A percentile compares a stretch with the other conserved stretches of the same genome.
These are phyloP conservation scores for Esperia sulphurella DNA, from an alignment of 2,888 invertebrate species.

Conservation along the genomic window DNA sequence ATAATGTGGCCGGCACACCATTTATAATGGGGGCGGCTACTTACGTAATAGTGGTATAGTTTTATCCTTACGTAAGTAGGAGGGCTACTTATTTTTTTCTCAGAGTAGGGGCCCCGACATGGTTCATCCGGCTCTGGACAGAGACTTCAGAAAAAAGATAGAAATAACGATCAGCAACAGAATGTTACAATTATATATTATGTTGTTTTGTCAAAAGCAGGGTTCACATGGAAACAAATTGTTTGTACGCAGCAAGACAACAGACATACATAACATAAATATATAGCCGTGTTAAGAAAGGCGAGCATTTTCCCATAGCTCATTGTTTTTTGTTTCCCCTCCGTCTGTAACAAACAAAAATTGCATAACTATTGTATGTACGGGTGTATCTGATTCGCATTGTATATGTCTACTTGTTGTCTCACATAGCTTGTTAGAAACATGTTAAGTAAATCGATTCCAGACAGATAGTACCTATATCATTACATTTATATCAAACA, in stretches of 20 bases:
- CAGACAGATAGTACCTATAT: not conserved
- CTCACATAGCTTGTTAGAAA: not conserved
- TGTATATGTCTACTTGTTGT: not conserved
- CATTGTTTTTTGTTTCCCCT: conserved; percentile 27
- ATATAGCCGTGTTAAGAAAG: conserved; percentile 35
- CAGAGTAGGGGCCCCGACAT: no score
- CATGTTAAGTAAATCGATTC: not conserved
- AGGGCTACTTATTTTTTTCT: no score
- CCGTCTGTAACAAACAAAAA: conserved; percentile 26
- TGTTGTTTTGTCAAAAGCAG: conserved; percentile 1
- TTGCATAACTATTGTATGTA: conserved; percentile 22
- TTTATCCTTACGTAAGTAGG: no score
- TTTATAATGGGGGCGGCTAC: no score
- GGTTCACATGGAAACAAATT: conserved; percentile 23
- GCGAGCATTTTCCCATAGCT: conserved; percentile 35
- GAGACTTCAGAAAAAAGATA: not conserved
- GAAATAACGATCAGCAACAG: not conserved
- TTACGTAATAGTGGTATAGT: no score
- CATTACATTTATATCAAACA: no score
- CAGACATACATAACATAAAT: not conserved
- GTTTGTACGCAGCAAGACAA: conserved; percentile 12
- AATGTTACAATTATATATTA: not conserved
- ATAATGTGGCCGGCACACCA: no score
- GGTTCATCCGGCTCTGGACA: no score
- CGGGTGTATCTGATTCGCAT: not conserved